phyloP scores from a whole-genome alignment of 2,797 vertebrate species.

The Enteromius treurensis region DNA sequence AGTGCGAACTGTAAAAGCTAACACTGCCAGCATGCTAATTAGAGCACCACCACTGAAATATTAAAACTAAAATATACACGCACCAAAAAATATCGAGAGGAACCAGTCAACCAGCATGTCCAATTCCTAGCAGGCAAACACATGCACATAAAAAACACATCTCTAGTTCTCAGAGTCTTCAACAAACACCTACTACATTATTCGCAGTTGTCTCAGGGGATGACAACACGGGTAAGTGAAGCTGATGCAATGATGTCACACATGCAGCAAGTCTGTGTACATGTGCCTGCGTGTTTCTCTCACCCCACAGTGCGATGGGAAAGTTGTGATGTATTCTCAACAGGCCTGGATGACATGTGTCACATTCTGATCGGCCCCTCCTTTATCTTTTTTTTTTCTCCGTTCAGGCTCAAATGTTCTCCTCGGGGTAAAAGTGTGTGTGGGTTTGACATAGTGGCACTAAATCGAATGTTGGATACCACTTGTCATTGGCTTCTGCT shows the following conservation, averaged over 20 bases:
- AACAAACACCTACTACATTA: slow-evolving; percentile 32
- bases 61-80: background rate
- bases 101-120: slow-evolving; percentile 2
- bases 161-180: slow-evolving; percentile 28
- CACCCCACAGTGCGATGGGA: background rate
- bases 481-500: slow-evolving; percentile 44
- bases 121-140: slow-evolving; percentile 21
- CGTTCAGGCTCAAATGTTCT: slow-evolving; percentile 29
- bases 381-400: slow-evolving; percentile 24
- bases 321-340: slow-evolving; percentile 27
- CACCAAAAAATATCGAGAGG: background rate
- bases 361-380: slow-evolving; percentile 25
- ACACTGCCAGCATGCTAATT: slow-evolving; percentile 13
- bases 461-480: slow-evolving; percentile 44
- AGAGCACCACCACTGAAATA: slow-evolving; percentile 19
- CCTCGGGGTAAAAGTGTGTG: slow-evolving; percentile 28
- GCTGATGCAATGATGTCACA: slow-evolving; percentile 48
- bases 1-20: slow-evolving; percentile 21
- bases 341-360: slow-evolving; percentile 26
- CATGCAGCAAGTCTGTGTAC: slow-evolving; percentile 40
- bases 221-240: slow-evolving; percentile 46
- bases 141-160: slow-evolving; percentile 26
- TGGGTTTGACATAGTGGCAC: slow-evolving; percentile 35
- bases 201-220: slow-evolving; percentile 37
- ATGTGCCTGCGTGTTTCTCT: slow-evolving; percentile 21